Conservation (phyloP, 2,888 invertebrate species). For the Sminthurinus aureus region DNA sequence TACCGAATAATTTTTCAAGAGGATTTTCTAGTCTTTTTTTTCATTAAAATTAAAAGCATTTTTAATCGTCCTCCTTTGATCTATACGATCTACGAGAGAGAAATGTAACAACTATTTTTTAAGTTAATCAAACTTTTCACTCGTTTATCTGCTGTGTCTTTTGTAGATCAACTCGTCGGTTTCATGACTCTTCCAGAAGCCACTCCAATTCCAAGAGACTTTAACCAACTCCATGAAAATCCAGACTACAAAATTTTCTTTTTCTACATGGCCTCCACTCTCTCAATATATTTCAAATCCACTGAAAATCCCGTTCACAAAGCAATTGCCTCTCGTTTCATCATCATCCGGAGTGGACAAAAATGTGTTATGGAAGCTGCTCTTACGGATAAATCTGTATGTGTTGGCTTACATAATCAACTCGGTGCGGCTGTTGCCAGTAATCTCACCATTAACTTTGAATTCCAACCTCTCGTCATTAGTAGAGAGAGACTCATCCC, state of each 20-base stretch:
- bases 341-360: conserved; percentile 17
- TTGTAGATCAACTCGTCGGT: not conserved
- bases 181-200: conserved; percentile 2
- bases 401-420: conserved; percentile 20
- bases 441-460: conserved; percentile 12
- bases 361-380: conserved; percentile 21
- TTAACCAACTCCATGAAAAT: not conserved
- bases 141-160: not conserved
- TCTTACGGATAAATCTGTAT: not conserved
- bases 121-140: no score
- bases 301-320: conserved; percentile 6
- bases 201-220: not conserved
- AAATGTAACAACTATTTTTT: no score
- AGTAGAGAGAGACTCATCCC: conserved; percentile 15
- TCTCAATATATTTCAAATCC: conserved; percentile 19
- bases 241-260: conserved; percentile 8
- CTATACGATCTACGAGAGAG: no score
- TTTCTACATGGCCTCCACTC: conserved; percentile 10
- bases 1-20: not conserved
- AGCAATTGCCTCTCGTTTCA: conserved; percentile 1
- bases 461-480: not conserved
- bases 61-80: no score
- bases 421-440: conserved; percentile 1
- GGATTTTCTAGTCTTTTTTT: not conserved
- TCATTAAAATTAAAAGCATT: not conserved